Base-by-base conservation (phyloP, 2,888 invertebrate species). In the Achlya flavicornis region DNA sequence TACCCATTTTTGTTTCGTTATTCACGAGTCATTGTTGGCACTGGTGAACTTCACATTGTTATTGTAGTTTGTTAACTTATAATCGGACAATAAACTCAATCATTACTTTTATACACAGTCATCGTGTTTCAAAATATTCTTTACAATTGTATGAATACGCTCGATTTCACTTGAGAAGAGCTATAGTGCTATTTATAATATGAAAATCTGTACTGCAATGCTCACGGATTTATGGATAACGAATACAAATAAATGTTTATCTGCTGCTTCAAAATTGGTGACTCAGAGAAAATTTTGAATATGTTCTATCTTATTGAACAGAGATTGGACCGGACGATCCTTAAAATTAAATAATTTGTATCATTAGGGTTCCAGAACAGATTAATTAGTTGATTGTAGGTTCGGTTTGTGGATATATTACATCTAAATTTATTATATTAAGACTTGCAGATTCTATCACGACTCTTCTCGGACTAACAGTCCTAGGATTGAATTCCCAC, bases 1-100 rank as follows among this genome's bases (percentile, higher is more conserved):
- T 65, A 61, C 58, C 63, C 60, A 63, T 69, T 69, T 72, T 71
- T 71, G 72, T 78, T 79, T 80, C 73, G 72, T 72, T 72, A 69
- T 41, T 43, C 63, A 59, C 67, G 63, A 64, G 65, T 73, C 75
- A 74, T 75, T 76, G 72, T 69, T 65, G 61, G 58, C 59, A 63
- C 63, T 43, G 38, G 53, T 59, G 66, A 62, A 70, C 62, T 68
- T 68, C 73, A 62, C 67, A 66, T 64, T 64, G 64, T 64, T 53
- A 48, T 59, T 61, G 19, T 14, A n/a, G 19, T 19, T 53, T 53
- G n/a, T 46, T 46, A 62, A 62, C 58, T 63, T 63, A 53, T 41
- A 58, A 38, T 33, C 57, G 46, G 61, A 59, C 64, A 66, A 64
- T 63, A 57, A 65, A 53, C 58, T 61, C 32, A 64, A 64, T 66